These are phyloP conservation scores for Platyscapa corneri DNA, from an alignment of 1,140 invertebrate genomes.

Conservation along the genomic window DNA sequence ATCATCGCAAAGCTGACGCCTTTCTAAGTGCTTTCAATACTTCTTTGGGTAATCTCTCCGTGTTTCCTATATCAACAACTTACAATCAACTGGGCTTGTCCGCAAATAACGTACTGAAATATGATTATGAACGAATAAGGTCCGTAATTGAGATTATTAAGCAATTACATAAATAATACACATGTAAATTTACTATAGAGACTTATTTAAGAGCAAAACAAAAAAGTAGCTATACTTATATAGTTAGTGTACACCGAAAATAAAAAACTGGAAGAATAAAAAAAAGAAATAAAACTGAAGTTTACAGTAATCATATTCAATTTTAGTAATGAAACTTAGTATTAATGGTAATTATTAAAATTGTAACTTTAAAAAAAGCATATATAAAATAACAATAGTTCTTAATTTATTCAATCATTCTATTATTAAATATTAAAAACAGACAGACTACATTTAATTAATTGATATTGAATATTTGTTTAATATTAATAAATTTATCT, in stretches of 20 bases:
- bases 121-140: slow-evolving; percentile 74
- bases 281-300: slow-evolving; percentile 51
- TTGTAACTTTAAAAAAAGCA: no score
- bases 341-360: no score
- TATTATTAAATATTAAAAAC: no score
- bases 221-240: no score
- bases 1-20: no score
- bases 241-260: slow-evolving; percentile 47
- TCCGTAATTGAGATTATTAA: slow-evolving; percentile 74
- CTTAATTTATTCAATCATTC: no score
- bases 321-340: slow-evolving; percentile 1
- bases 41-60: background rate
- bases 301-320: slow-evolving; percentile 16
- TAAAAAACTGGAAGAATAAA: slow-evolving; percentile 56
- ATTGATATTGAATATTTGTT: no score
- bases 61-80: slow-evolving; percentile 54
- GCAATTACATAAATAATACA: slow-evolving; percentile 74
- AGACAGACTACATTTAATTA: no score
- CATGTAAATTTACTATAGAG: slow-evolving; percentile 56
- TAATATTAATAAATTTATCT: no score
- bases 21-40: background rate
- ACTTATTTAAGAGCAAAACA: slow-evolving; percentile 65
- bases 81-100: slow-evolving; percentile 74
- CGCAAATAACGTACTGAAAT: slow-evolving; percentile 70
- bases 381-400: no score